A percentile compares a stretch with the other conserved stretches of the same genome.
Evolutionary conservation across 2,888 invertebrate genomes (phyloP).

Genomic region (Melanophora roralis): DNA sequence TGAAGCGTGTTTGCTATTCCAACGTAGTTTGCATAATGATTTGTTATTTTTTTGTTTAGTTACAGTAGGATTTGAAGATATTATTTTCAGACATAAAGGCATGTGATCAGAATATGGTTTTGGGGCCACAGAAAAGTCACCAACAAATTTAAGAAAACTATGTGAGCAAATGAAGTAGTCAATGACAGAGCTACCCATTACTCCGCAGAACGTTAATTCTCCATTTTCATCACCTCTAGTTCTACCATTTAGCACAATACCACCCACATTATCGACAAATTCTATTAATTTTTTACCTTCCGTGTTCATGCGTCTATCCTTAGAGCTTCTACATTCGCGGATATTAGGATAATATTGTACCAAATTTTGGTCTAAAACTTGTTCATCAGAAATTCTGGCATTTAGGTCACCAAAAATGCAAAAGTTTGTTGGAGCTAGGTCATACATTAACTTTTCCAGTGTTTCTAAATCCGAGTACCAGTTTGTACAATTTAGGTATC

Average conservation of each 20-base stretch:
- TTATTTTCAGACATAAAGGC: not conserved
- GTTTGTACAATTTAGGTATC: slow-evolving; percentile 10
- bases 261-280: slow-evolving; percentile 5
- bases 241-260: slow-evolving; percentile 15
- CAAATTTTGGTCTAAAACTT: not conserved
- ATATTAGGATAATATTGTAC: not conserved
- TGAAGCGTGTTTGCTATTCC: not conserved
- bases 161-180: slow-evolving; percentile 8
- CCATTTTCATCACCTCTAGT: not conserved
- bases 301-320: not conserved
- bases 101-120: slow-evolving; percentile 21
- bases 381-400: slow-evolving; percentile 12
- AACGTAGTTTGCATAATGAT: not conserved
- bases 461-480: slow-evolving; percentile 11
- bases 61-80: not conserved
- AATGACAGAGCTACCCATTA: slow-evolving; percentile 4
- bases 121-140: not conserved
- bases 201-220: slow-evolving; percentile 15
- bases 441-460: slow-evolving; percentile 9
- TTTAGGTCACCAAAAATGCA: slow-evolving; percentile 24
- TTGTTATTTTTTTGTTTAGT: not conserved
- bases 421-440: not conserved
- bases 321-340: not conserved
- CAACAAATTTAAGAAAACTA: not conserved
- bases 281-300: slow-evolving; percentile 12